Evolutionary conservation across 1,140 invertebrate genomes (phyloP).

Genomic region (Drosophila pallidifrons): DNA sequence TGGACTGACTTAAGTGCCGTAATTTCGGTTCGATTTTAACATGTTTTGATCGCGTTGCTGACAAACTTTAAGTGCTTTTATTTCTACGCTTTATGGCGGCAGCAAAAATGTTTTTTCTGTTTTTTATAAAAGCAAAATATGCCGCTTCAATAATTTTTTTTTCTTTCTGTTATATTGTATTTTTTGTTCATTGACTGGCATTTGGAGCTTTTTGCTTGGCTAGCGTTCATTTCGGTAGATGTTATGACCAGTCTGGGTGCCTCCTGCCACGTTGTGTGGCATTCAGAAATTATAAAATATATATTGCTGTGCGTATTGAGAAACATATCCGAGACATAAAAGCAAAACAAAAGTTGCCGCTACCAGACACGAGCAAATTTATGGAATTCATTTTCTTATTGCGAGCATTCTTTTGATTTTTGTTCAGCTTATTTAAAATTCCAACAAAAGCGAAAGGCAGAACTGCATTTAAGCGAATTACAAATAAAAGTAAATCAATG

Average conservation of each 20-base stretch:
- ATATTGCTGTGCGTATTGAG: slow-evolving; percentile 19
- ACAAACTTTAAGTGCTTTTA: slow-evolving; percentile 82
- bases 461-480: background rate
- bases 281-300: slow-evolving; percentile 38
- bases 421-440: slow-evolving; percentile 38
- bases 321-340: slow-evolving; percentile 28
- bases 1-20: slow-evolving; percentile 62
- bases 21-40: slow-evolving; percentile 79
- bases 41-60: slow-evolving; percentile 69
- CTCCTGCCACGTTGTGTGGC: slow-evolving; percentile 48
- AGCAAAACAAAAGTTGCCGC: slow-evolving; percentile 42
- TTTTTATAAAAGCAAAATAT: slow-evolving; percentile 71
- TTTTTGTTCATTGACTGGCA: slow-evolving; percentile 36
- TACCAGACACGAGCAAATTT: slow-evolving; percentile 36
- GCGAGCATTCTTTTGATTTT: slow-evolving; percentile 21
- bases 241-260: slow-evolving; percentile 2
- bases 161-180: slow-evolving; percentile 14
- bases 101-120: slow-evolving; percentile 48
- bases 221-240: slow-evolving; percentile 46
- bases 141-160: slow-evolving; percentile 68
- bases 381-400: slow-evolving; percentile 42
- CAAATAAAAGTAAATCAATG: background rate
- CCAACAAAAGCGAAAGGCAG: slow-evolving; percentile 14
- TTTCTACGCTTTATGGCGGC: slow-evolving; percentile 72
- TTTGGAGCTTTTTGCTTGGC: slow-evolving; percentile 57